A percentile compares a stretch with the other conserved stretches of the same genome.
Conservation (phyloP, 2,888 invertebrate genomes). For the Acanthoscelides obtectus region DNA sequence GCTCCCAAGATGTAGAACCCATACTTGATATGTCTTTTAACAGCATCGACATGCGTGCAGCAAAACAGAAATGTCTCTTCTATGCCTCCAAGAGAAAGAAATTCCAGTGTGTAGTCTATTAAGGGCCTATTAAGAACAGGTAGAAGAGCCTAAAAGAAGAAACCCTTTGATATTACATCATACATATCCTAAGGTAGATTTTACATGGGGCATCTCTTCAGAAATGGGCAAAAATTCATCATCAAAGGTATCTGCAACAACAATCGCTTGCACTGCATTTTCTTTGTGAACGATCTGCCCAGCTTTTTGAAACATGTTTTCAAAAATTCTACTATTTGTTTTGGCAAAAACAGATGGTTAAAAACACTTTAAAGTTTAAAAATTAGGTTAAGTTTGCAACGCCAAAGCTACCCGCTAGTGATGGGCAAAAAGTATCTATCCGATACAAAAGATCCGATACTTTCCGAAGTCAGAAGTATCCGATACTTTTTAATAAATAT, state of each 20-base stretch:
- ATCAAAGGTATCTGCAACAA: slow-evolving; percentile 82
- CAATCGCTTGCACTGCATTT: slow-evolving; percentile 81
- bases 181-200: neutral
- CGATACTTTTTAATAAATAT: too few relatives aligned
- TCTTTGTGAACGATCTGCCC: slow-evolving; percentile 58
- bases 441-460: too few relatives aligned
- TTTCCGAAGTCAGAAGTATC: too few relatives aligned
- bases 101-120: slow-evolving; percentile 83
- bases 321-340: neutral
- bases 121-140: slow-evolving; percentile 80
- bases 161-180: slow-evolving; percentile 18
- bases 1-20: neutral
- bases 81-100: slow-evolving; percentile 77
- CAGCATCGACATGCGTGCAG: slow-evolving; percentile 65
- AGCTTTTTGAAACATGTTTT: slow-evolving; percentile 35
- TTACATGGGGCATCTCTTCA: slow-evolving; percentile 54
- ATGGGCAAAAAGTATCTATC: too few relatives aligned
- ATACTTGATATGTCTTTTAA: slow-evolving; percentile 71
- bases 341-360: too few relatives aligned
- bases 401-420: too few relatives aligned
- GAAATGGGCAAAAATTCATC: slow-evolving; percentile 71
- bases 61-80: slow-evolving; percentile 89
- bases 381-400: too few relatives aligned
- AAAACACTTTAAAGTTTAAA: too few relatives aligned
- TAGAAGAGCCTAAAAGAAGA: slow-evolving; percentile 62